phyloP scores from a whole-genome alignment of 2,797 vertebrate species.

The Tragelaphus eurycerus region DNA sequence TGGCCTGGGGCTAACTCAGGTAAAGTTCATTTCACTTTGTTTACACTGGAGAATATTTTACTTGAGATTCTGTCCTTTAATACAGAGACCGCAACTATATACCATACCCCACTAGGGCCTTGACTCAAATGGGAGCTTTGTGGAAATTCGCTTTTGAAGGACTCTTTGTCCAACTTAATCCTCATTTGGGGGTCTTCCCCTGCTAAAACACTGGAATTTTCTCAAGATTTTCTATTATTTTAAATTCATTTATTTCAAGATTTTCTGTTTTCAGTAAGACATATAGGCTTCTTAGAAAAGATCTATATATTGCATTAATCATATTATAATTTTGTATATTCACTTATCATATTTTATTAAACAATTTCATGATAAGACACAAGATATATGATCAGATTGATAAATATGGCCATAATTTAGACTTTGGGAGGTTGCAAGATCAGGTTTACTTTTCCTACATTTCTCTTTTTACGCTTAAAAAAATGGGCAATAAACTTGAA shows the following conservation, averaged over 20 bases:
- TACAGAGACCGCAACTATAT: neutral
- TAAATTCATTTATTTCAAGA: neutral
- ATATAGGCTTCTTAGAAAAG: neutral
- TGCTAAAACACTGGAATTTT: neutral
- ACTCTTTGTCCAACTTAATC: neutral
- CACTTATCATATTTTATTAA: neutral
- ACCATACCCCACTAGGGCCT: neutral
- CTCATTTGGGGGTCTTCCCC: neutral
- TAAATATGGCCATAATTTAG: neutral
- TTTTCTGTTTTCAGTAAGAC: neutral
- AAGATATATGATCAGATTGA: neutral
- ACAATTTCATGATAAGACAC: neutral
- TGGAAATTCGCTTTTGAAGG: neutral
- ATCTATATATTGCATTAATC: neutral
- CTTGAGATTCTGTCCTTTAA: neutral
- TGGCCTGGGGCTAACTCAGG: neutral
- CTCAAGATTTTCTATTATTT: neutral
- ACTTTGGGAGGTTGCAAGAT: neutral
- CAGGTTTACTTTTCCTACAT: neutral
- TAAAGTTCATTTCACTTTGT: neutral
- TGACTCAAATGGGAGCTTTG: neutral
- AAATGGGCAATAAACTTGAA: neutral
- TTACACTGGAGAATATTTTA: neutral
- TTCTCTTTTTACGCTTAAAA: neutral
- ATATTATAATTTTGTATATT: neutral